Evolutionary conservation across 2,888 invertebrate species (phyloP).

Genomic region (Synergus itoensis): DNA sequence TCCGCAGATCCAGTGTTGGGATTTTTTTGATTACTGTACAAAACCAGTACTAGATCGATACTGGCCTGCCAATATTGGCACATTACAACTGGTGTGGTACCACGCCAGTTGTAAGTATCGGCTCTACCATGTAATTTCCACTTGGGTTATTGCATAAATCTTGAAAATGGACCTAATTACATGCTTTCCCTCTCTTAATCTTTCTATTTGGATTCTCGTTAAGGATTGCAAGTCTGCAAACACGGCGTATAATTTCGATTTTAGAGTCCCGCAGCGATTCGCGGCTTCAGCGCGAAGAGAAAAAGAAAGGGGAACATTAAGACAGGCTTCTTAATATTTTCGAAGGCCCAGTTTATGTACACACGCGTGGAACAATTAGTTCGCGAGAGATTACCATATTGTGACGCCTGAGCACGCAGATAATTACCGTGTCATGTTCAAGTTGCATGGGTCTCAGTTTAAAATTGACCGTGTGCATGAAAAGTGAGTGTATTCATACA

Average conservation of each 20-base stretch:
- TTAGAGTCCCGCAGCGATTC: conserved; percentile 38
- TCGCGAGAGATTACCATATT: conserved; percentile 60
- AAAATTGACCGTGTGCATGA: neutral
- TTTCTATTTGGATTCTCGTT: conserved; percentile 39
- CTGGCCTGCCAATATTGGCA: no score
- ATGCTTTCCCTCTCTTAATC: conserved; percentile 23
- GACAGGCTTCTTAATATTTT: conserved; percentile 40
- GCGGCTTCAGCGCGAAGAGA: conserved; percentile 35
- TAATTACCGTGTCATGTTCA: conserved; percentile 61
- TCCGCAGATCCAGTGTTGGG: no score
- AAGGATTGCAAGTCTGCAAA: conserved; percentile 18
- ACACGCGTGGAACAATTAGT: conserved; percentile 41
- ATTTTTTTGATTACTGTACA: no score
- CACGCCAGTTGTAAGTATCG: no score
- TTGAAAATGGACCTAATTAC: conserved; percentile 33
- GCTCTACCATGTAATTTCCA: no score
- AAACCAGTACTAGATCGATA: no score
- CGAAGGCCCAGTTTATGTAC: conserved; percentile 22
- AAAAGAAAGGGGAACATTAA: conserved; percentile 27
- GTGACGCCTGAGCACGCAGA: conserved; percentile 58
- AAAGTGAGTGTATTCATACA: neutral
- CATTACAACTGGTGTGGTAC: no score
- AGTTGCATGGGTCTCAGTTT: conserved; percentile 23
- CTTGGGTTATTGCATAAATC: conserved; percentile 14
- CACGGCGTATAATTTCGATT: conserved; percentile 40